Conservation (phyloP, 1,140 invertebrate species). For the Cyclargus thomasi region DNA sequence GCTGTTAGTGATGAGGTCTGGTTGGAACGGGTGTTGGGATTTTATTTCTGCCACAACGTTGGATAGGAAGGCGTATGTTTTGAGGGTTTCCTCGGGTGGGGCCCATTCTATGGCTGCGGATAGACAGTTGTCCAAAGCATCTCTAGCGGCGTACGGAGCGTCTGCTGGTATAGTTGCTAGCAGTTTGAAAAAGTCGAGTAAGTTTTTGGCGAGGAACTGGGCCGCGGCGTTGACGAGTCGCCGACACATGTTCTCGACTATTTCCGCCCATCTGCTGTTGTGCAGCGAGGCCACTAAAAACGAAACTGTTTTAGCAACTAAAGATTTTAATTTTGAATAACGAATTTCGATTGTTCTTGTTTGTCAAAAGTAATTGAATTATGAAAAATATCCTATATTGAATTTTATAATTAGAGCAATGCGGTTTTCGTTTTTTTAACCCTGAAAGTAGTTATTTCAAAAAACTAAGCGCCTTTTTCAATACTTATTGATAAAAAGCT, state of each 20-base stretch:
- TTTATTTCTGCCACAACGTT: slow-evolving; percentile 37
- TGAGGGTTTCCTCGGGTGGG: slow-evolving; percentile 48
- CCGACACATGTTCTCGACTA: slow-evolving; percentile 46
- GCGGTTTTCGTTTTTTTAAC: no score
- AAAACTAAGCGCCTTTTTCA: no score
- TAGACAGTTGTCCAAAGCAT: slow-evolving; percentile 51
- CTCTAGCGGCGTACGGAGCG: slow-evolving; percentile 35
- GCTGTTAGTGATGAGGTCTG: slow-evolving; percentile 41
- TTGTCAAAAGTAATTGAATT: no score
- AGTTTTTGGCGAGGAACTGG: slow-evolving; percentile 44
- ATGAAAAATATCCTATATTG: no score
- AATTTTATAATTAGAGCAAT: no score
- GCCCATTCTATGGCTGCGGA: slow-evolving; percentile 54
- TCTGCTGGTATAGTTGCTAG: slow-evolving; percentile 30
- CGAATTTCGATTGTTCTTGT: no score
- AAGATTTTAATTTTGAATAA: no score
- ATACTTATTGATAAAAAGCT: no score
- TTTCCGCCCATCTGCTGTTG: slow-evolving; percentile 50
- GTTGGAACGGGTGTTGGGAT: slow-evolving; percentile 35
- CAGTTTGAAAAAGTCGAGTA: slow-evolving; percentile 37
- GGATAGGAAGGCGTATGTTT: slow-evolving; percentile 45
- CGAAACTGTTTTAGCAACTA: no score
- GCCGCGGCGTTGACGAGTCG: slow-evolving; percentile 52
- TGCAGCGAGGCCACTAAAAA: slow-evolving; percentile 46
- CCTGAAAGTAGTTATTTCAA: no score